Base-by-base conservation (phyloP, 2,888 invertebrate genomes). In the Unio delphinus region DNA sequence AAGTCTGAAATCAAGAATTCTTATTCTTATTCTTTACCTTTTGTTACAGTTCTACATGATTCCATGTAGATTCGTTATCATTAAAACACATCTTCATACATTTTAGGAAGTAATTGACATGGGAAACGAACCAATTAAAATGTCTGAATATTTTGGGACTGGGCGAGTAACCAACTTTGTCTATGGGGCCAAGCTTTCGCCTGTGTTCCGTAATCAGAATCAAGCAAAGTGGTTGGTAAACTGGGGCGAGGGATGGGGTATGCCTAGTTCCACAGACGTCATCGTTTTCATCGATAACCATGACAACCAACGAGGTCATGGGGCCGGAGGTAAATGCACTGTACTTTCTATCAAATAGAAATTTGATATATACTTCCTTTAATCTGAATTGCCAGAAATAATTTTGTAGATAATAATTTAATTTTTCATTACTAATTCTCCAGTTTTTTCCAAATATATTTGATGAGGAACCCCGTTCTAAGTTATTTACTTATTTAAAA, bases 221-320 rank as follows among this genome's bases (percentile, higher is more conserved):
- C 73, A 81, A 28, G 80, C 84, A 58, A 85, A 84, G 66, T 83
- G 72, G 60, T 70, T 86, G 62, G 55, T 28, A 26, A 81, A 70
- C 64, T 85, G 77, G 76, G 86, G 85, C 1, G 59, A 65, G 8
- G 76, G 71, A 11, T 85, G 86, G 85, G 86, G 88, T 1, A 86
- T 87, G 83, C 80, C 85, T 60, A 75, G 63, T 4, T 69, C 80
- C 5, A 68, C 74, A 0, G 92, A 85, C 64, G 92, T 95, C 5
- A 85, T 96, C 0, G 93, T 94, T n/a, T 96, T 96, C 85, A 93
- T 96, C 66, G 96, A 96, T 86, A 97, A 97, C 90, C 97, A 97
- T 86, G 97, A 97, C 88, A 96, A 95, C 87, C 96, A 96, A 88
- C 92, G 97, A 82, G 94, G 94, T 20, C 82, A 95, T 84, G 86